Base-by-base conservation (phyloP, 2,888 invertebrate genomes). In the Mechanitis mazaeus region DNA sequence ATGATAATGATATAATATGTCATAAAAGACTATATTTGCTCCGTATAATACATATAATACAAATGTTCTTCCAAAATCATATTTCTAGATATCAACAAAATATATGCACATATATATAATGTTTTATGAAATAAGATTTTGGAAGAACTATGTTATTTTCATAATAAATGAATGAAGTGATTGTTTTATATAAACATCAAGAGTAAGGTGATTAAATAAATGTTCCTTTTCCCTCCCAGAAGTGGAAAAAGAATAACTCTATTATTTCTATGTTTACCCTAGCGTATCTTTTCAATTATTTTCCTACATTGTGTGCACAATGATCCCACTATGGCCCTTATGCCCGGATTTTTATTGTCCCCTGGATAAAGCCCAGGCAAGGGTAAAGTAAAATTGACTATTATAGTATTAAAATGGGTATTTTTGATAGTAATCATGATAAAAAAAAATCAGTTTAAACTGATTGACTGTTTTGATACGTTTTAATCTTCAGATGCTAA, bases 281-380 rank as follows among this genome's bases (percentile, higher is more conserved):
- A 63, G 63, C 67, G 64, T 66, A 66, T 63, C 61, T 70, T 69
- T 71, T 71, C 71, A 70, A 71, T 71, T 71, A 71, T 69, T 67
- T 69, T 63, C 60, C 62, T 65, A 67, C 68, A 69, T 67, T 68
- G 67, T 63, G 56, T 60, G 60, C 63, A 68, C 70, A 68, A 67
- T 68, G 68, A 68, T 67, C 67, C 66, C 63, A 63, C 60, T 67
- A 67, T 68, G 65, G 58, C 65, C 61, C 65, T 68, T 64, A 64
- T 68, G 63, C 64, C 67, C 66, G 68, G 65, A 63, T 68, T 70
- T 62, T 70, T 69, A 71, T 69, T 69, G 67, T 71, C 57, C 67
- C 65, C 63, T 45, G 60, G 68, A 69, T 68, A 68, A 68, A 68
- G 67, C 68, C 68, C 67, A 64, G 63, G 63, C 12, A 56, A 69